Percentiles rank a stretch among this genome's conserved stretches.
phyloP scores from a whole-genome alignment of 2,888 invertebrate species.

The Clivina fossor region DNA sequence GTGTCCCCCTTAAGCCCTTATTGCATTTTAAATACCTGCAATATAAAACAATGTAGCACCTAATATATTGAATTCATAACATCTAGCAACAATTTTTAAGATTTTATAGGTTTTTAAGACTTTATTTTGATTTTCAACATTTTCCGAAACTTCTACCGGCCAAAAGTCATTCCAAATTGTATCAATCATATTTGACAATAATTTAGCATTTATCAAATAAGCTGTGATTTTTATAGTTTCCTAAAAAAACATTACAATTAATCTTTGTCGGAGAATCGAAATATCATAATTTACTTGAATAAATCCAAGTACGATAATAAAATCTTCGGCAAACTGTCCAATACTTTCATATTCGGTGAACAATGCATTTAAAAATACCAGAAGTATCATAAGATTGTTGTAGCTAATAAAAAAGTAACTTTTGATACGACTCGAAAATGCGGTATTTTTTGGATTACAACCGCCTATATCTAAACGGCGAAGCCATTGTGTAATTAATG shows the following conservation, averaged over 20 bases:
- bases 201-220: slow-evolving; percentile 8
- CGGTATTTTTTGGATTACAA: slow-evolving; percentile 14
- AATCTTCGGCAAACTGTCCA: slow-evolving; percentile 19
- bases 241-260: slow-evolving; percentile 4
- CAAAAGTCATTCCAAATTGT: slow-evolving; percentile 15
- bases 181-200: slow-evolving; percentile 12
- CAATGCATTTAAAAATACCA: not conserved
- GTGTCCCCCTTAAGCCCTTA: no score
- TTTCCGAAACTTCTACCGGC: not conserved
- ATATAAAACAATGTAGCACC: slow-evolving; percentile 11
- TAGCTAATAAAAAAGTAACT: slow-evolving; percentile 2
- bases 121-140: not conserved
- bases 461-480: not conserved
- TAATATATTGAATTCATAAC: slow-evolving; percentile 4
- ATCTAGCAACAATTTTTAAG: not conserved
- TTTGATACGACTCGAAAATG: not conserved
- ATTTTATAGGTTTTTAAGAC: slow-evolving; percentile 12
- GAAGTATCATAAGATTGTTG: slow-evolving; percentile 1
- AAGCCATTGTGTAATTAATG: slow-evolving; percentile 5
- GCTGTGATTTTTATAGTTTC: slow-evolving; percentile 3
- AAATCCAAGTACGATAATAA: slow-evolving; percentile 11
- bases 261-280: not conserved
- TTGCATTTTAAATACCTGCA: not conserved
- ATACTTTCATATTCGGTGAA: slow-evolving; percentile 11
- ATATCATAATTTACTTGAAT: slow-evolving; percentile 11